A percentile compares a stretch with the other conserved stretches of the same genome.
Conservation (phyloP, 2,797 vertebrate species). For the Platyrinchus mystaceus region DNA sequence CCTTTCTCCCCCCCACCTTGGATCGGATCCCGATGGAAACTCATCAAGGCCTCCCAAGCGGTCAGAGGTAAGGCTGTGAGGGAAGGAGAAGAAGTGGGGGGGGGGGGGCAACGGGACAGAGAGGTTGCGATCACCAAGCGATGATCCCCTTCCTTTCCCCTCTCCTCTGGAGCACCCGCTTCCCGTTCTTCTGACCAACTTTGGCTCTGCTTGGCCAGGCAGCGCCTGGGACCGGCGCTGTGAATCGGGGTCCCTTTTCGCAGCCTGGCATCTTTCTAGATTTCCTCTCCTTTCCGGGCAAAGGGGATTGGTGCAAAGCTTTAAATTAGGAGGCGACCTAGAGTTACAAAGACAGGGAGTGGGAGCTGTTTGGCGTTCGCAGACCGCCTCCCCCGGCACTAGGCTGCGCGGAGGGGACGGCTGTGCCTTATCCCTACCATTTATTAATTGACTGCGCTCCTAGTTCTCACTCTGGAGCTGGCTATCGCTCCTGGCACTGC, state of each 20-base stretch:
- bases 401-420: background rate
- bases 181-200: slow-evolving; percentile 52
- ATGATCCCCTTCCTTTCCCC: background rate
- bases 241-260: background rate
- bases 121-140: background rate
- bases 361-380: background rate
- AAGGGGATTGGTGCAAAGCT: slow-evolving; percentile 64
- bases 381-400: background rate
- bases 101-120: background rate
- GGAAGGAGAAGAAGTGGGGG: background rate
- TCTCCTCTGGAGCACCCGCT: slow-evolving; percentile 14
- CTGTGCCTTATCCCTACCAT: background rate
- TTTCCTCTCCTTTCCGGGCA: background rate
- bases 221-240: slow-evolving; percentile 15
- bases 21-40: slow-evolving; percentile 64
- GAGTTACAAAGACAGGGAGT: slow-evolving; percentile 4
- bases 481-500: background rate
- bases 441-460: background rate
- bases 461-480: slow-evolving; percentile 57
- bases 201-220: slow-evolving; percentile 54
- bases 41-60: slow-evolving; percentile 55
- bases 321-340: slow-evolving; percentile 40
- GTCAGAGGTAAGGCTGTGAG: slow-evolving; percentile 47
- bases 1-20: slow-evolving; percentile 41
- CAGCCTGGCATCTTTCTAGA: slow-evolving; percentile 12